Evolutionary conservation across 2,113 vertebrate genomes (phyloP).

Genomic region (Irena cyanogastra): DNA sequence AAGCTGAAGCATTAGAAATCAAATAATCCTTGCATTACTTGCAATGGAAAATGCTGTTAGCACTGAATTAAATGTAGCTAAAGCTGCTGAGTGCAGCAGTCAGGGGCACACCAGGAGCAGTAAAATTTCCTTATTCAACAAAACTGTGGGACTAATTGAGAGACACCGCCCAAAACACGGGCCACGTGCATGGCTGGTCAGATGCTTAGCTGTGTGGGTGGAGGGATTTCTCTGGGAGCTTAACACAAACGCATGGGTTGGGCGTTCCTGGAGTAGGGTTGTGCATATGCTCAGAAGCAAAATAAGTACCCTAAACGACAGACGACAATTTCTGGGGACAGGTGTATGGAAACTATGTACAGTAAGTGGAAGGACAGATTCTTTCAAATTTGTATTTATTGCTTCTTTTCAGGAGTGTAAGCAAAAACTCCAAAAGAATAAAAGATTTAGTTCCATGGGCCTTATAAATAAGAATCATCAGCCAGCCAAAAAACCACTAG

Average conservation of each 20-base stretch:
- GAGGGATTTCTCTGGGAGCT: neutral
- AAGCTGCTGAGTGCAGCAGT: neutral
- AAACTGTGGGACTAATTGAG: neutral
- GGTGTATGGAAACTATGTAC: neutral
- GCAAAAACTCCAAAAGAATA: neutral
- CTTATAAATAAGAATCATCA: neutral
- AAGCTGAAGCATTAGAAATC: neutral
- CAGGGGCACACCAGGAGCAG: neutral
- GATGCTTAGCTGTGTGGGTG: neutral
- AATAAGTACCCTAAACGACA: neutral
- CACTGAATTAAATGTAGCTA: neutral
- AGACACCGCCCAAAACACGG: neutral
- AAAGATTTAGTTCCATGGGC: neutral
- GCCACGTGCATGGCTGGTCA: neutral
- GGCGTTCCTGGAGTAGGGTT: neutral
- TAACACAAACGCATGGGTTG: neutral
- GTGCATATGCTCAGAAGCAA: neutral
- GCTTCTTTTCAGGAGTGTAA: neutral
- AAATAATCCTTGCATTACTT: neutral
- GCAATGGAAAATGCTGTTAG: neutral
- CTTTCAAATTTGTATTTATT: neutral
- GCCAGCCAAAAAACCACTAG: neutral
- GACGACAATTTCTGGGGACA: accelerated
- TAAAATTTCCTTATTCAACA: neutral
- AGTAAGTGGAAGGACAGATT: neutral